Conservation (phyloP, 64 coral and sea anemone species). For the Pocillopora damicornis region DNA sequence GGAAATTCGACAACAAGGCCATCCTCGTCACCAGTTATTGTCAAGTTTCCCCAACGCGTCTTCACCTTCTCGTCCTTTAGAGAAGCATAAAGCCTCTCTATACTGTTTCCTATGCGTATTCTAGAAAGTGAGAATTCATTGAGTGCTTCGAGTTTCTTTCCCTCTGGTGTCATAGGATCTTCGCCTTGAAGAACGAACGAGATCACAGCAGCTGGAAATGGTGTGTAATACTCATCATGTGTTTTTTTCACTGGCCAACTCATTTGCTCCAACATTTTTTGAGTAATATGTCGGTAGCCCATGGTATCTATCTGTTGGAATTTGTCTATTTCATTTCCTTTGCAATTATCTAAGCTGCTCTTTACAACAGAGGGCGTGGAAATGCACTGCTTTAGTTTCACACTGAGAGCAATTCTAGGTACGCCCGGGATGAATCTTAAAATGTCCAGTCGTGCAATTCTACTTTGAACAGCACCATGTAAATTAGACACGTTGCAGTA, state of each 20-base stretch:
- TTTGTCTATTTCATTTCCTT: no score
- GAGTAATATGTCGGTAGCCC: not conserved
- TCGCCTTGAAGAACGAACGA: conserved; percentile 4
- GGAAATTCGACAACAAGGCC: not conserved
- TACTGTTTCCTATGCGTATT: conserved; percentile 3
- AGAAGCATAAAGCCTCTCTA: not conserved
- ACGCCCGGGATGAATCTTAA: not conserved
- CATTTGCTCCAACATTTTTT: not conserved
- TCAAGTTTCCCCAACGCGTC: not conserved
- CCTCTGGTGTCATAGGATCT: no score
- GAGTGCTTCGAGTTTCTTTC: not conserved
- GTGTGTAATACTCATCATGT: not conserved
- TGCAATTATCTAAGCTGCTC: not conserved
- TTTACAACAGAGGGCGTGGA: not conserved
- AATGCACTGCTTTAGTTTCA: not conserved
- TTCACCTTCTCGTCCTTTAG: not conserved
- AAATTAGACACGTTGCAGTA: conserved; percentile 14
- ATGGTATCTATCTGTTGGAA: not conserved
- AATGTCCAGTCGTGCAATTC: conserved; percentile 1
- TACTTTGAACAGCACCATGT: not conserved
- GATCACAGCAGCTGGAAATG: conserved; percentile 5
- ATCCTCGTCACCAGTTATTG: not conserved
- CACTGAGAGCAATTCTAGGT: not conserved
- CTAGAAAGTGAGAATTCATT: not conserved
- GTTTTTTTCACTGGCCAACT: not conserved